These are phyloP conservation scores for Aelia acuminata DNA, from an alignment of 2,888 invertebrate species.

Conservation along the genomic window DNA sequence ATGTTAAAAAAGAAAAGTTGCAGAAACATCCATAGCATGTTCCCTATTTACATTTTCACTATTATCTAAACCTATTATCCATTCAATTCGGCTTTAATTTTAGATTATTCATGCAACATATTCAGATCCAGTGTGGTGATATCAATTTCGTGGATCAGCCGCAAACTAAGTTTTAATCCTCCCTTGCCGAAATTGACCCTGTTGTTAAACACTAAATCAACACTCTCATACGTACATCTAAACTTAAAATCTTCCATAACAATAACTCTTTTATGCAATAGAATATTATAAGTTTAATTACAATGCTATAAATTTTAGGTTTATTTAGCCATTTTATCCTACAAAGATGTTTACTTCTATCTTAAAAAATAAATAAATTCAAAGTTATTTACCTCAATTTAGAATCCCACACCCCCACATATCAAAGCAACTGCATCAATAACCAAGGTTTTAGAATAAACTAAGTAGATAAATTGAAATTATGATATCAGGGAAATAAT, in stretches of 20 bases:
- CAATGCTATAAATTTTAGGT: too few relatives aligned
- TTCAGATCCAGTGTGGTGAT: background rate
- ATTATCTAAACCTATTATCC: background rate
- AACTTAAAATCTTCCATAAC: background rate
- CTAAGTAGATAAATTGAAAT: too few relatives aligned
- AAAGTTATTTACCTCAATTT: too few relatives aligned
- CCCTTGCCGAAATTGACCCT: background rate
- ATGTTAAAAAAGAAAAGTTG: background rate
- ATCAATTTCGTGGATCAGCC: background rate
- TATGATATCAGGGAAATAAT: too few relatives aligned
- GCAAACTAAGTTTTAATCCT: background rate
- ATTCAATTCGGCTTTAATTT: background rate
- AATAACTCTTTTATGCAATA: background rate
- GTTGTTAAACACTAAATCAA: background rate
- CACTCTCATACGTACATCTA: background rate
- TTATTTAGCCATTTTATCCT: too few relatives aligned
- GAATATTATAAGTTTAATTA: too few relatives aligned
- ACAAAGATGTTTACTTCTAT: too few relatives aligned
- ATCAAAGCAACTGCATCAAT: too few relatives aligned
- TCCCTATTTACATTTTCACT: background rate
- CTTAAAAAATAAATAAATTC: too few relatives aligned
- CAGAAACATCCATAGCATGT: too few relatives aligned
- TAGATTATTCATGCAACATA: background rate
- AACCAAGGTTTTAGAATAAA: too few relatives aligned
- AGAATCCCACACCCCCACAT: too few relatives aligned